Percentiles rank a stretch among this genome's conserved stretches.
Conservation (phyloP, 1,140 invertebrate species). For the Leptinotarsa undecemlineata region DNA sequence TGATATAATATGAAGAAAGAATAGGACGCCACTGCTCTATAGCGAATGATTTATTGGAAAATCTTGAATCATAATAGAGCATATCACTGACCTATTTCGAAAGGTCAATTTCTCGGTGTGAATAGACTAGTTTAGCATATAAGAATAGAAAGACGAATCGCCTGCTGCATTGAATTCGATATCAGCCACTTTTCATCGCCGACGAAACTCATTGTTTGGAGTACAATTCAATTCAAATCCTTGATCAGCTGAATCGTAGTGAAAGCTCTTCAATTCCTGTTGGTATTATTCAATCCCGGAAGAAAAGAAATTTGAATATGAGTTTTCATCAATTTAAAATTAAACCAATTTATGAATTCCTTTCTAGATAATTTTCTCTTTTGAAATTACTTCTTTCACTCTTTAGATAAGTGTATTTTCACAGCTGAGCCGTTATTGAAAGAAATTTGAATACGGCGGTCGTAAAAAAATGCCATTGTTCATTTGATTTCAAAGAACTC, state of each 20-base stretch:
- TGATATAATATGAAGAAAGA: too few species aligned
- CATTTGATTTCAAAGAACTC: too few species aligned
- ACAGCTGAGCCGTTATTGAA: too few species aligned
- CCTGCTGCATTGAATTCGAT: not conserved
- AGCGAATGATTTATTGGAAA: conserved; percentile 7
- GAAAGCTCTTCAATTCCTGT: not conserved
- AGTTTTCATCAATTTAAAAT: too few species aligned
- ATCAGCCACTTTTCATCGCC: not conserved
- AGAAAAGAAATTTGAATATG: too few species aligned
- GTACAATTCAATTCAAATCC: not conserved
- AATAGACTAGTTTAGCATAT: conserved; percentile 5
- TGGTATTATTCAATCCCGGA: too few species aligned
- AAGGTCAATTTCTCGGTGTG: not conserved
- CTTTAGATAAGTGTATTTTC: too few species aligned
- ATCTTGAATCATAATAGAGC: not conserved
- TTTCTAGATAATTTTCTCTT: too few species aligned
- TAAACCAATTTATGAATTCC: too few species aligned
- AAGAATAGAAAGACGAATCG: not conserved
- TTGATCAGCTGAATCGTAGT: not conserved
- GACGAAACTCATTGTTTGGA: not conserved
- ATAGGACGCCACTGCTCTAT: not conserved
- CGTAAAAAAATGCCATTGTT: too few species aligned
- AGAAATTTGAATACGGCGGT: too few species aligned
- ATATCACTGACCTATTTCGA: conserved; percentile 11
- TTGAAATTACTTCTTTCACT: too few species aligned